Percentiles rank a stretch among this genome's conserved stretches.
Evolutionary conservation across 2,888 invertebrate genomes (phyloP).

Genomic region (Xestia rhomboidea): DNA sequence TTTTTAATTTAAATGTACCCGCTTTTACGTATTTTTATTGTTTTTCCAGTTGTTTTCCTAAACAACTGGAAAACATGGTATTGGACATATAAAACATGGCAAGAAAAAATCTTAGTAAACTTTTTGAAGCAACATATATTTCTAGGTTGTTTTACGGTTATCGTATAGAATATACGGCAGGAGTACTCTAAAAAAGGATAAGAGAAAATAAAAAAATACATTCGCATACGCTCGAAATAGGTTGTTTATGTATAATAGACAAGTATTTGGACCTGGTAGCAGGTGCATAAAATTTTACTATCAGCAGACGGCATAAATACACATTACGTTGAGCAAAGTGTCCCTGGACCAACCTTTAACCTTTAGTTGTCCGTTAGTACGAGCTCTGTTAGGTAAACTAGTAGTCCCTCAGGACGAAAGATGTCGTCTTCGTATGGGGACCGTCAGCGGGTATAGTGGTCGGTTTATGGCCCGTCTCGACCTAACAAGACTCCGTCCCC

Average conservation of each 20-base stretch:
- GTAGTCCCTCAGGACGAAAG: conserved; percentile 27
- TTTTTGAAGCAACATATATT: neutral
- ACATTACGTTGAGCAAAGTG: conserved; percentile 52
- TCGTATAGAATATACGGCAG: conserved; percentile 13
- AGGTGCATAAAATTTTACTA: conserved; percentile 65
- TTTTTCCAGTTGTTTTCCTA: neutral
- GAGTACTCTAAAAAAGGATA: conserved; percentile 17
- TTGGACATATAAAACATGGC: neutral
- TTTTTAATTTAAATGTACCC: conserved; percentile 15
- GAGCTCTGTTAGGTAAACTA: conserved; percentile 9
- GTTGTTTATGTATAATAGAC: conserved; percentile 55
- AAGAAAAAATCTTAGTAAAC: neutral
- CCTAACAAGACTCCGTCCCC: conserved; percentile 81
- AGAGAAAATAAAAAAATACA: conserved; percentile 42
- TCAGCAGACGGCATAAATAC: conserved; percentile 60
- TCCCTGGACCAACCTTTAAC: conserved; percentile 61
- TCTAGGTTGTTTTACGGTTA: conserved; percentile 27
- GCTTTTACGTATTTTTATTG: conserved; percentile 4
- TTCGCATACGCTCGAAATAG: conserved; percentile 36
- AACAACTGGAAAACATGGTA: too few species aligned
- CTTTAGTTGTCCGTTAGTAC: conserved; percentile 43
- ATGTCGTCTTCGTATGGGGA: conserved; percentile 45
- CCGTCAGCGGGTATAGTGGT: conserved; percentile 38
- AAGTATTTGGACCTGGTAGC: conserved; percentile 46
- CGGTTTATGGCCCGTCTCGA: conserved; percentile 77